phyloP scores from a whole-genome alignment of 2,888 invertebrate genomes.

The Noctuana brunneofusca region DNA sequence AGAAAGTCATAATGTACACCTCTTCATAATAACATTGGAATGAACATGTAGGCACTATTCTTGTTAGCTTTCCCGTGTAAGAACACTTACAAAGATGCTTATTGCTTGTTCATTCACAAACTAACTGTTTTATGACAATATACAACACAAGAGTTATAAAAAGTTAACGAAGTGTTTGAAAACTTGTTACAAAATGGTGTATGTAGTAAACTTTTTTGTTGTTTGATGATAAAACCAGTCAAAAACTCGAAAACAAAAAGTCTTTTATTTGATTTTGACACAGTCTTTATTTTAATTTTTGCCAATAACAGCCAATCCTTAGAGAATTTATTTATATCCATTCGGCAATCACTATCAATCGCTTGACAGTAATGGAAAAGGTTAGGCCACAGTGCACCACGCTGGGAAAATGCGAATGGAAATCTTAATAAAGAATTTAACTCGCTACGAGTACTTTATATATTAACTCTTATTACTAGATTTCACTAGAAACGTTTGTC shows the following conservation, averaged over 20 bases:
- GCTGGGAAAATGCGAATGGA: too few relatives aligned
- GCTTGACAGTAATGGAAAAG: too few relatives aligned
- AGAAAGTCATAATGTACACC: conserved; percentile 10
- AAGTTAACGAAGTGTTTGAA: conserved; percentile 17
- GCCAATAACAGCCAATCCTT: neutral
- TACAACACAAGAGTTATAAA: conserved; percentile 5
- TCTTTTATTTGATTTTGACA: neutral
- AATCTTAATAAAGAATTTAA: too few relatives aligned
- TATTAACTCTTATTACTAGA: neutral
- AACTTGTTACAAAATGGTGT: neutral
- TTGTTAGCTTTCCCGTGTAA: conserved; percentile 13
- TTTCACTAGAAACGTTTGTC: neutral
- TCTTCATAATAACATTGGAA: conserved; percentile 13
- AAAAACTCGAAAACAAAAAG: too few relatives aligned
- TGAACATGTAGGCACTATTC: conserved; percentile 12
- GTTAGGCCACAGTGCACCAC: too few relatives aligned
- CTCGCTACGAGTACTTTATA: neutral
- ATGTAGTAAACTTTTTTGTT: neutral
- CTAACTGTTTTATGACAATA: conserved; percentile 12
- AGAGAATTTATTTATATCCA: too few relatives aligned
- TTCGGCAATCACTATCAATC: too few relatives aligned
- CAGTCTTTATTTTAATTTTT: neutral
- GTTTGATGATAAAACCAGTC: neutral
- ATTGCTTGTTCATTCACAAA: conserved; percentile 10
- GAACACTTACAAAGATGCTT: conserved; percentile 21